Conservation (phyloP, 2,113 vertebrate genomes). For the Abramis brama region DNA sequence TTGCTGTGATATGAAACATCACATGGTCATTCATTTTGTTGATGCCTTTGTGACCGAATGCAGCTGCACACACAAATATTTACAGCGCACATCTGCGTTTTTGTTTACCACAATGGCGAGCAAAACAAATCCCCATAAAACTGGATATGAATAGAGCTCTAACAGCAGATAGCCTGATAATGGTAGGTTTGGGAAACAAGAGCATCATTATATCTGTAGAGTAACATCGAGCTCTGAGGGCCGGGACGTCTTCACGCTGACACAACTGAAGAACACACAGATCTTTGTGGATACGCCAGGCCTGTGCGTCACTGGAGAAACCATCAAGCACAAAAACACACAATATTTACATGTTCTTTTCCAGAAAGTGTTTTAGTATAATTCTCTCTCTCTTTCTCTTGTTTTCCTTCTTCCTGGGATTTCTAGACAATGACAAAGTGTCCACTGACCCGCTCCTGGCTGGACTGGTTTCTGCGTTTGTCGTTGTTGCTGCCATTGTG, state of each 20-base stretch:
- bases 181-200: constrained; percentile 45
- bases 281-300: constrained; percentile 54
- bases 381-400: background rate
- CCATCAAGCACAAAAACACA: background rate
- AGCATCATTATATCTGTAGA: constrained; percentile 46
- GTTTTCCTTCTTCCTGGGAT: background rate
- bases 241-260: constrained; percentile 49
- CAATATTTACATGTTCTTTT: constrained; percentile 3
- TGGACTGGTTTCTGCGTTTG: constrained; percentile 83
- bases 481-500: constrained; percentile 81
- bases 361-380: background rate
- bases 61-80: constrained; percentile 43
- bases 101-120: constrained; percentile 34
- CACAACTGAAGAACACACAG: constrained; percentile 55
- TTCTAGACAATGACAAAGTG: constrained; percentile 4
- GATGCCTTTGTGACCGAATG: constrained; percentile 47
- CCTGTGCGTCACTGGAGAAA: constrained; percentile 44
- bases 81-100: constrained; percentile 26
- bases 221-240: background rate
- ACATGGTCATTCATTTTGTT: constrained; percentile 42
- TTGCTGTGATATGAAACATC: constrained; percentile 12
- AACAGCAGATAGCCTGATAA: constrained; percentile 22
- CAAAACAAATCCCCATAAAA: constrained; percentile 41
- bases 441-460: constrained; percentile 82
- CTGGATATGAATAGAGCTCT: constrained; percentile 34